Percentiles rank a stretch among this genome's conserved stretches.
phyloP scores from a whole-genome alignment of 1,140 invertebrate species.

The Diachasma alloeum region DNA sequence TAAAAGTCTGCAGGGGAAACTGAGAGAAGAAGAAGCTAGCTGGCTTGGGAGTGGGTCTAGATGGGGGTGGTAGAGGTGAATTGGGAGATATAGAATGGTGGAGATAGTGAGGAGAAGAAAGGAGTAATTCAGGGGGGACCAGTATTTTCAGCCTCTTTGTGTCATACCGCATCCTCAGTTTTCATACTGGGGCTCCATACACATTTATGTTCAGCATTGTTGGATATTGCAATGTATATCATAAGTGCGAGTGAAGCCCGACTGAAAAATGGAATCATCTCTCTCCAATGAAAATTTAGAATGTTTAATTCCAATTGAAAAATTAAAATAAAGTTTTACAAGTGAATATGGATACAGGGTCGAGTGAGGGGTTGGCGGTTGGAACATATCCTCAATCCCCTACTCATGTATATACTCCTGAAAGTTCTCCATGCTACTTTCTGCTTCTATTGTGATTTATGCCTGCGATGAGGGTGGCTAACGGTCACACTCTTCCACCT shows the following conservation, averaged over 20 bases:
- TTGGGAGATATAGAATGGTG: not conserved
- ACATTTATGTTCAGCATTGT: constrained; percentile 33
- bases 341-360: too few species aligned
- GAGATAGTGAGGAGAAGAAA: constrained; percentile 52
- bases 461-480: constrained; percentile 55
- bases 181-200: not conserved
- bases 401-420: constrained; percentile 47
- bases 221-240: too few species aligned
- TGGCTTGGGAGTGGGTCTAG: not conserved
- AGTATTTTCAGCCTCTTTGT: constrained; percentile 44
- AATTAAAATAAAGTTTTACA: not conserved
- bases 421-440: constrained; percentile 61
- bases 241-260: too few species aligned
- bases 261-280: too few species aligned
- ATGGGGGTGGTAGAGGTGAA: not conserved
- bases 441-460: constrained; percentile 65
- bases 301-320: too few species aligned
- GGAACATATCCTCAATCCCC: constrained; percentile 19
- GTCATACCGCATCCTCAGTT: constrained; percentile 23
- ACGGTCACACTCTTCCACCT: constrained; percentile 1
- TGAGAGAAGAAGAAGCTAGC: constrained; percentile 38
- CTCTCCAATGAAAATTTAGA: too few species aligned
- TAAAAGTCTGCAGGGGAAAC: constrained; percentile 30
- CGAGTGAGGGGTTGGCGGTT: too few species aligned
- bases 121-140: constrained; percentile 54